Base-by-base conservation (phyloP, 2,888 invertebrate genomes). In the Aquatica leii region DNA sequence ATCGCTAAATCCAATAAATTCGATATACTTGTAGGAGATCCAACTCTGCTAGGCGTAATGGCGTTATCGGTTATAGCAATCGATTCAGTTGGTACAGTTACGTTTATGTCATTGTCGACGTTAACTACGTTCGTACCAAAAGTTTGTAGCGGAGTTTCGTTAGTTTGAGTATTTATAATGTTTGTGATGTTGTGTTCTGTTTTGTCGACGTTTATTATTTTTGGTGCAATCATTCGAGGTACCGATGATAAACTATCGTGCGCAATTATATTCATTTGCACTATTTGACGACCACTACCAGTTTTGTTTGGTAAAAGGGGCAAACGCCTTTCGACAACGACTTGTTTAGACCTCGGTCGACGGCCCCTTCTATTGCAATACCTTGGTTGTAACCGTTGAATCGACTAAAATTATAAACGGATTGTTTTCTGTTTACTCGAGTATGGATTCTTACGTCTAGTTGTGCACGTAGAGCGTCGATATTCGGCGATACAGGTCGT, bases 241-340 rank as follows among this genome's bases (percentile, higher is more conserved):
- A 12, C 34, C 3, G 40, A 24, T 20, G 31, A 31, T 11, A 55
- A 51, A 46, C 74, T 74, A 20, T 74, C 74, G 65, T 77, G 79
- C 1, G 81, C 77, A 18, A 81, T 78, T 11, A 82, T 82, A 66
- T 81, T 82, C 78, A 82, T 81, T 24, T 81, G 76, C 4, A 83
- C 80, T 53, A 82, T 80, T 54, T 82, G 80, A 77, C 76, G 86
- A 74, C 78, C 85, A 77, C 74, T 85, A 77, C 76, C 77, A 1
- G 74, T 66, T 46, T 80, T 77, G 70, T 86, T 85, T 0, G 91
- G 89, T 72, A 91, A 84, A 43, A 90, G 78, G 14, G 91, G 90
- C 71, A 93, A 82, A 74, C 90, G 86, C 4, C 93, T 83, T 80
- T 92, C 92, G 15, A 93, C 91, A 0, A 93, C 88, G 2, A 92